Base-by-base conservation (phyloP, 2,888 invertebrate species). In the Corbicula japonica region DNA sequence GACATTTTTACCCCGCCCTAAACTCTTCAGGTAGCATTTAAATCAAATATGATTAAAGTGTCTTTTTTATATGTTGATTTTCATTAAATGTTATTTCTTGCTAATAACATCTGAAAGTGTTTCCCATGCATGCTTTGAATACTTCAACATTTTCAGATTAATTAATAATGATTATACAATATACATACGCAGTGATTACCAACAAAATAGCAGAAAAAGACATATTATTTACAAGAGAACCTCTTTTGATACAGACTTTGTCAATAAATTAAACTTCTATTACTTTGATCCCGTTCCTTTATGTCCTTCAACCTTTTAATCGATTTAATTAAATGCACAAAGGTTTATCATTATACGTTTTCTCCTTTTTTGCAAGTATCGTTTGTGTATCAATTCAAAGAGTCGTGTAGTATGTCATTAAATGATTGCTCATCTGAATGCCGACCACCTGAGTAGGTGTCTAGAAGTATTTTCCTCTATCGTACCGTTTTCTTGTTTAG, bases 161-260 rank as follows among this genome's bases (percentile, higher is more conserved):
- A n/a, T n/a, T n/a, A n/a, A n/a, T n/a, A n/a, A n/a, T n/a, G n/a
- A n/a, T n/a, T n/a, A n/a, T n/a, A n/a, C n/a, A n/a, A n/a, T n/a
- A n/a, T n/a, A n/a, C n/a, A n/a, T n/a, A 41, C 10, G 15, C 18
- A 12, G 35, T 58, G 23, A 66, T 66, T 34, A 66, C 38, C 38
- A 46, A 50, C 54, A 66, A 66, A 32, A 35, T 63, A 63, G 34
- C 41, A 4, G 28, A 71, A 71, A 71, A 62, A 52, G 62, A 50
- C 61, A 71, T 23, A 30, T 50, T 28, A 26, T 50, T 48, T 50
- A 26, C 61, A 71, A 44, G 21, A 32, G 30, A 52, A 21, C 52
- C 34, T 44, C 32, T 48, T 38, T n/a, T 26, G 50, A 21, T 48
- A 32, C 50, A 34, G 70, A 44, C 54, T 52, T 62, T 61, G 71